These are phyloP conservation scores for Oophaga sylvatica DNA, from an alignment of 2,797 vertebrate species.

Conservation along the genomic window DNA sequence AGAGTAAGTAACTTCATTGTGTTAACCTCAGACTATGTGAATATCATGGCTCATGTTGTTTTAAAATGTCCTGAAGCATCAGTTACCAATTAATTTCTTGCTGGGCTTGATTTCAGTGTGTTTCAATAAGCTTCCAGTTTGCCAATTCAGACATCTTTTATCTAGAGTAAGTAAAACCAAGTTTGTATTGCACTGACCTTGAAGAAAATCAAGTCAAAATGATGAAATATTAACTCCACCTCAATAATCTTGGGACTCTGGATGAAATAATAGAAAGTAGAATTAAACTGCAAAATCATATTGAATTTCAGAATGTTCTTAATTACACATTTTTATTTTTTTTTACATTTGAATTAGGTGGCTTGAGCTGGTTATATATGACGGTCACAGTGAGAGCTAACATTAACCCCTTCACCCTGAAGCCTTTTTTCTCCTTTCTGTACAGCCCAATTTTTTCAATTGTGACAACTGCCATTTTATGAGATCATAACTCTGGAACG, in stretches of 20 bases:
- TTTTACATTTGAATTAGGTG: no score
- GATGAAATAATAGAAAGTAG: constrained; percentile 12
- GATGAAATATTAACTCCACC: constrained; percentile 29
- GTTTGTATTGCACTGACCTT: constrained; percentile 47
- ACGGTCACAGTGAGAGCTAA: neutral
- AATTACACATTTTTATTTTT: neutral
- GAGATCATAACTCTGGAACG: no score
- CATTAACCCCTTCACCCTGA: neutral
- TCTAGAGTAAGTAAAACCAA: constrained; percentile 34
- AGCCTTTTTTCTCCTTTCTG: no score
- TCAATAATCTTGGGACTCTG: constrained; percentile 19
- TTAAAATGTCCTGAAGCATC: constrained; percentile 49
- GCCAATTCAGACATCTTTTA: constrained; percentile 48
- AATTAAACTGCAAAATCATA: neutral
- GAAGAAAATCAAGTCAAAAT: constrained; percentile 1
- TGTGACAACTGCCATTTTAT: no score
- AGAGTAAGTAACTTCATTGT: constrained; percentile 33
- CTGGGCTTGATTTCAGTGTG: constrained; percentile 46
- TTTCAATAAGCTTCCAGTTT: constrained; percentile 46
- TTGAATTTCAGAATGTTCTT: neutral
- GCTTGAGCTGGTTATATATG: neutral
- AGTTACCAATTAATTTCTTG: constrained; percentile 56
- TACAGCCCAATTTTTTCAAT: no score
- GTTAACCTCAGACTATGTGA: constrained; percentile 38
- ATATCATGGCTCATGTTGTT: constrained; percentile 48